Percentiles rank a stretch among this genome's conserved stretches.
phyloP scores from a whole-genome alignment of 2,797 vertebrate genomes.

The Graptemys geographica region DNA sequence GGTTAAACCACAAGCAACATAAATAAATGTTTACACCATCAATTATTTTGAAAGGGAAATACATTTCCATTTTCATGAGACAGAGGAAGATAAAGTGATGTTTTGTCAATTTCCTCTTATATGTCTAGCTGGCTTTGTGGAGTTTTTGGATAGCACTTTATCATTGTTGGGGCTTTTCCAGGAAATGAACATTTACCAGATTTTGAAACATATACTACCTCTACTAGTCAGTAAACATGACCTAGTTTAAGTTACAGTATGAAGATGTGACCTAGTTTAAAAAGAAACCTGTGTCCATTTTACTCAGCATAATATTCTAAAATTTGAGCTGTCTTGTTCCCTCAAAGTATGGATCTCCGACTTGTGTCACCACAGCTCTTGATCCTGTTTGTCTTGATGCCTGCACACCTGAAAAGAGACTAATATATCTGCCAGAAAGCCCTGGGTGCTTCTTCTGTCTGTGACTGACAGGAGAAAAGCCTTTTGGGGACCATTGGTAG shows the following conservation, averaged over 20 bases:
- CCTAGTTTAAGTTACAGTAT: constrained; percentile 66
- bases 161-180: constrained; percentile 44
- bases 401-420: neutral
- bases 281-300: constrained; percentile 24
- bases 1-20: constrained; percentile 50
- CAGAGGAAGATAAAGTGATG: constrained; percentile 54
- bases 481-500: neutral
- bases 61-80: constrained; percentile 59
- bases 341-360: neutral
- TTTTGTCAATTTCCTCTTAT: constrained; percentile 58
- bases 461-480: neutral
- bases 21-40: constrained; percentile 18
- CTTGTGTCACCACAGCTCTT: neutral
- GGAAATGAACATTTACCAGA: constrained; percentile 63
- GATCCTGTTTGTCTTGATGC: neutral
- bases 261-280: constrained; percentile 67
- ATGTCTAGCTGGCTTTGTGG: constrained; percentile 46
- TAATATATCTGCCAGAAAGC: neutral
- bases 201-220: constrained; percentile 57
- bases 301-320: constrained; percentile 14
- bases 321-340: neutral
- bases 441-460: neutral
- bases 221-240: constrained; percentile 64
- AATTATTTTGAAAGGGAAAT: constrained; percentile 64
- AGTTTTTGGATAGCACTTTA: constrained; percentile 69